phyloP scores from a whole-genome alignment of 2,888 invertebrate genomes.

The Euphydryas editha region DNA sequence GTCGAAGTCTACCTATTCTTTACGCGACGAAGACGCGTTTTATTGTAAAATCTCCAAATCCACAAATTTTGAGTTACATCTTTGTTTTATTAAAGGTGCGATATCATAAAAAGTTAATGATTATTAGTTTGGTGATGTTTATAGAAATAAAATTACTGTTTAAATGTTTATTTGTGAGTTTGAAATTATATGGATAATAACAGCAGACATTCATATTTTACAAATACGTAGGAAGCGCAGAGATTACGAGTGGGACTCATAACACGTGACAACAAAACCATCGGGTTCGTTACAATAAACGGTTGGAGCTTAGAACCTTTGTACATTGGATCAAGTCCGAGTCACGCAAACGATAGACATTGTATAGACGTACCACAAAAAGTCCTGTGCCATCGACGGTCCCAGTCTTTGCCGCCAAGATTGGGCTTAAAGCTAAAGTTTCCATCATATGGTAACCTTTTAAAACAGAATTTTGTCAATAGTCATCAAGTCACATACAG shows the following conservation, averaged over 20 bases:
- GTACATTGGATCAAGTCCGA: conserved; percentile 87
- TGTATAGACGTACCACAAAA: conserved; percentile 71
- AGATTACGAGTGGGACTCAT: conserved; percentile 84
- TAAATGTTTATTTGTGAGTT: too few relatives aligned
- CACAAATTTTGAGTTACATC: too few relatives aligned
- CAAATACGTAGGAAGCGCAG: conserved; percentile 69
- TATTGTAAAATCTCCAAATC: too few relatives aligned
- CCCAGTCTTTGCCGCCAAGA: conserved; percentile 93
- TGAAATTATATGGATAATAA: too few relatives aligned
- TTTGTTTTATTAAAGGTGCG: too few relatives aligned
- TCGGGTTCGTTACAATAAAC: conserved; percentile 93
- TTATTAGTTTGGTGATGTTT: too few relatives aligned
- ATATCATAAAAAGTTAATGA: too few relatives aligned
- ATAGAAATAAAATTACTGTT: too few relatives aligned
- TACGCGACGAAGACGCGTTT: too few relatives aligned
- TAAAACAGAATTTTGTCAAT: conserved; percentile 89
- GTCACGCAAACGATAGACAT: conserved; percentile 82
- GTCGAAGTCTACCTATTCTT: too few relatives aligned
- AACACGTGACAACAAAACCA: conserved; percentile 86
- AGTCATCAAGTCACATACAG: conserved; percentile 90
- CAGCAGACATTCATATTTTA: neutral
- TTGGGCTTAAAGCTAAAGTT: conserved; percentile 91
- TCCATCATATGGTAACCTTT: conserved; percentile 89
- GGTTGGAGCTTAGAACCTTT: conserved; percentile 94
- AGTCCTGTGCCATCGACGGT: conserved; percentile 83